Conservation (phyloP, 2,888 invertebrate species). For the Papilio protenor region DNA sequence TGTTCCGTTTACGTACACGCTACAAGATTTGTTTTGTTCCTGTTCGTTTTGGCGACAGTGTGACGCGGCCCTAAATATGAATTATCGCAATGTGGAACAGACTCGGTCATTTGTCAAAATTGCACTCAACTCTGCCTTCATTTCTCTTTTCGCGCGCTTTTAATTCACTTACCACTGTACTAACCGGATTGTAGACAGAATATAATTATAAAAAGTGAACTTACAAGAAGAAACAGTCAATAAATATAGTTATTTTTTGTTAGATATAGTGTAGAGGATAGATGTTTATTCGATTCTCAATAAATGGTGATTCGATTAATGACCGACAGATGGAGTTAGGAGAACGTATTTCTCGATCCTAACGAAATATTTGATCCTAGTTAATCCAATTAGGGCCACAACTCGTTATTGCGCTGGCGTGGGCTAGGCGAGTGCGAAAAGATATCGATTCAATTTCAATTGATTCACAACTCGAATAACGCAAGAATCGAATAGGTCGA, state of each 20-base stretch:
- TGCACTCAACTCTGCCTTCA: background rate
- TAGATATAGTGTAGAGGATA: background rate
- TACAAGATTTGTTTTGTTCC: background rate
- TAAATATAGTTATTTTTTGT: background rate
- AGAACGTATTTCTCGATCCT: conserved; percentile 15
- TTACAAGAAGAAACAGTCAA: background rate
- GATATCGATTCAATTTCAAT: conserved; percentile 10
- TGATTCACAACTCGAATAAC: conserved; percentile 8
- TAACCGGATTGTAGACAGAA: background rate
- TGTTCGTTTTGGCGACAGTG: background rate
- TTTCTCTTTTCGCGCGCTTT: background rate
- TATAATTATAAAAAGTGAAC: background rate
- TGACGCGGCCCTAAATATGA: background rate
- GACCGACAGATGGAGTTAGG: background rate
- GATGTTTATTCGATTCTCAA: background rate
- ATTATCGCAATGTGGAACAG: conserved; percentile 20
- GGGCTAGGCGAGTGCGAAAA: background rate
- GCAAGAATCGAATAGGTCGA: background rate
- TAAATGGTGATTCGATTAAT: conserved; percentile 5
- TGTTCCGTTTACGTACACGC: background rate
- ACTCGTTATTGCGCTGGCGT: conserved; percentile 1
- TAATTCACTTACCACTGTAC: conserved; percentile 11
- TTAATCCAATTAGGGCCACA: conserved; percentile 17
- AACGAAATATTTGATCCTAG: conserved; percentile 22
- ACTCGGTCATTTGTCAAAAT: conserved; percentile 35